Percentiles rank a stretch among this genome's conserved stretches.
phyloP scores from a whole-genome alignment of 2,113 vertebrate genomes.

The Melanocharis versteri region DNA sequence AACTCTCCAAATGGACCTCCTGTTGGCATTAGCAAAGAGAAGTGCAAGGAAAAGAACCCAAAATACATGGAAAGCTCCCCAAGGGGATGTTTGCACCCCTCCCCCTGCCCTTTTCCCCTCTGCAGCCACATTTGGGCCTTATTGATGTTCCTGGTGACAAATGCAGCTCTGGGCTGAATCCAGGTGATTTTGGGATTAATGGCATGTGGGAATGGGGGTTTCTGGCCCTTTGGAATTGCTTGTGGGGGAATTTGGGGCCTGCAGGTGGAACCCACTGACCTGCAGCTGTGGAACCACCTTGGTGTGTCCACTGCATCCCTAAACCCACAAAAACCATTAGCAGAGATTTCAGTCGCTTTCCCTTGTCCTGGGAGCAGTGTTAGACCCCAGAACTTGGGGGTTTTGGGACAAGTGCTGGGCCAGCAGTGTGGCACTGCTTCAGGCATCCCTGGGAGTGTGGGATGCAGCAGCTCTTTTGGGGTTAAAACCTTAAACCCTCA shows the following conservation, averaged over 20 bases:
- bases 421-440: neutral
- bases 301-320: neutral
- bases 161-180: neutral
- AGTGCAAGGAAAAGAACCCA: neutral
- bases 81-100: accelerated
- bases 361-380: neutral
- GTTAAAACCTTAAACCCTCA: neutral
- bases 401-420: neutral
- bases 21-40: neutral
- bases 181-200: neutral
- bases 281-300: accelerated
- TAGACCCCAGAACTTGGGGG: neutral
- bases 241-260: neutral
- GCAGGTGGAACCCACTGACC: neutral
- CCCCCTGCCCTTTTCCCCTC: neutral
- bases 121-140: neutral
- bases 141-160: neutral
- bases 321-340: neutral
- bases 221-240: neutral
- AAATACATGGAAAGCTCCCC: neutral
- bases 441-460: neutral
- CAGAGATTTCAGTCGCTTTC: neutral
- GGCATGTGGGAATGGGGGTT: neutral
- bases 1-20: neutral
- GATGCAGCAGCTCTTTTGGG: neutral